Conservation (phyloP, 2,888 invertebrate species). For the Doris montereyensis region DNA sequence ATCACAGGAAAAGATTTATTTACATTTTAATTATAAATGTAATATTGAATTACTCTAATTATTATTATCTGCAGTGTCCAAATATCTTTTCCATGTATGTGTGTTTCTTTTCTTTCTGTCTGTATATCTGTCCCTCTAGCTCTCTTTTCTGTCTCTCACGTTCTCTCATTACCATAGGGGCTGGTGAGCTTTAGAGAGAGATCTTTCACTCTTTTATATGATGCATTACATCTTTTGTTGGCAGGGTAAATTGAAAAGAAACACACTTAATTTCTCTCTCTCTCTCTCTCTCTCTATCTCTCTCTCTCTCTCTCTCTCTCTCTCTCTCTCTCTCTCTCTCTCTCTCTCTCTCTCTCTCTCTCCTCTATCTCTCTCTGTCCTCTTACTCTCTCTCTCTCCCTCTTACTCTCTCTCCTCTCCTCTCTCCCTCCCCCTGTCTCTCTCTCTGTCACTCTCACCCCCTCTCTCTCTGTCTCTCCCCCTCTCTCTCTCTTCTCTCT, state of each 20-base stretch:
- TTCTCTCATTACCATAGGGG: neutral
- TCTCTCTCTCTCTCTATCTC: no score
- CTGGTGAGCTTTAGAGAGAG: neutral
- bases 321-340: neutral
- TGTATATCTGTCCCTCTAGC: neutral
- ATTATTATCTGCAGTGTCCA: no score
- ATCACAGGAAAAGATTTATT: no score
- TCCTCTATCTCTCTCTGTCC: no score
- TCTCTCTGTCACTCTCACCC: constrained; percentile 17
- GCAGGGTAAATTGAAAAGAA: no score
- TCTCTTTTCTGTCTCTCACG: neutral
- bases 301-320: no score
- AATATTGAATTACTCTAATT: no score
- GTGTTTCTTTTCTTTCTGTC: neutral
- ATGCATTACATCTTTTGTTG: no score
- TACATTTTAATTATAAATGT: no score
- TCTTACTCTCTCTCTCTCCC: neutral
- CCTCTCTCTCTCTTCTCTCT: constrained; percentile 4
- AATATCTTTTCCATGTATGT: no score
- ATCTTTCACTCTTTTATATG: neutral
- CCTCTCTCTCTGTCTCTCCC: constrained; percentile 11
- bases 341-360: neutral
- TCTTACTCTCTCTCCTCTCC: neutral
- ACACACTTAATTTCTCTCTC: no score
- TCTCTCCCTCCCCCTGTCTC: neutral